Conservation (phyloP, 2,113 vertebrate genomes). For the Daubentonia madagascariensis region DNA sequence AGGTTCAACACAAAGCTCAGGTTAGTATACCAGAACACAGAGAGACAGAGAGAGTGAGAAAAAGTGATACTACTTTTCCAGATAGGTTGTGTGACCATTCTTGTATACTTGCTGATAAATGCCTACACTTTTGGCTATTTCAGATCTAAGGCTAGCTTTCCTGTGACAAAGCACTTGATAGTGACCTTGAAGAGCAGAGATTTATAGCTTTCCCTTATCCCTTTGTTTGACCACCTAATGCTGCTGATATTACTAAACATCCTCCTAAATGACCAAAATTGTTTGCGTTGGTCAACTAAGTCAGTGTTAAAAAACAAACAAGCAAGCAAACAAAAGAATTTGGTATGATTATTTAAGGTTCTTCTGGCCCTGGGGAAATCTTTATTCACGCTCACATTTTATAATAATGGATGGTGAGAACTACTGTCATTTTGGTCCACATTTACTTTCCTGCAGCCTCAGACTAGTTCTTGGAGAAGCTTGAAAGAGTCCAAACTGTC, state of each 20-base stretch:
- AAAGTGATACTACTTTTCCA: not conserved
- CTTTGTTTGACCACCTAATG: not conserved
- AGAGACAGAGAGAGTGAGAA: no score
- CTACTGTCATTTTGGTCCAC: not conserved
- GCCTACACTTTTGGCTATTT: not conserved
- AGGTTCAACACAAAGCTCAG: not conserved
- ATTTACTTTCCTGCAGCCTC: not conserved
- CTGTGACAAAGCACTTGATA: not conserved
- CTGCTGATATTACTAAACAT: not conserved
- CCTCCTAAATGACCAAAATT: not conserved
- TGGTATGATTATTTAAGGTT: not conserved
- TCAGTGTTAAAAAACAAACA: not conserved
- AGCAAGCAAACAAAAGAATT: not conserved
- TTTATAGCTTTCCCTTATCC: not conserved
- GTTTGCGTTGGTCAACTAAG: not conserved
- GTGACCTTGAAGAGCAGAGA: not conserved
- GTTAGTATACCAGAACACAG: not conserved
- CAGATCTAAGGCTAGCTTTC: not conserved
- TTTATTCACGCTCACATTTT: not conserved
- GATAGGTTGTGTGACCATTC: not conserved
- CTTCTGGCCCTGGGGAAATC: not conserved
- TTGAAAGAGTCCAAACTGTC: not conserved
- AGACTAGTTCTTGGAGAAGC: not conserved
- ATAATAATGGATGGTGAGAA: not conserved
- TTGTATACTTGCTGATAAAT: not conserved